phyloP scores from a whole-genome alignment of 2,888 invertebrate genomes.

The Brenthis ino region DNA sequence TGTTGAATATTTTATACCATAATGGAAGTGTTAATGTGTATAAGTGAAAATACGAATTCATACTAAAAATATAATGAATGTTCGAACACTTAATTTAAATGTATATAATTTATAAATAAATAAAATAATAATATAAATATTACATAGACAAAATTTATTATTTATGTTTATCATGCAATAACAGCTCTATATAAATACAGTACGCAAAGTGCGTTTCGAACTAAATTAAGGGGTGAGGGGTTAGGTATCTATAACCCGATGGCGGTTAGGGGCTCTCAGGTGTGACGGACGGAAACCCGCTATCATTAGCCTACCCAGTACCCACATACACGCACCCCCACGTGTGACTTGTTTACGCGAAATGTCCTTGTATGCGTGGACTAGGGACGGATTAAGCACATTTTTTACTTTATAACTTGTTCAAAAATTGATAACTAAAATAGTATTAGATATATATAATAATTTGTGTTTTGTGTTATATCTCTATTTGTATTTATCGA shows the following conservation, averaged over 20 bases:
- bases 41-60: too few species aligned
- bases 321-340: conserved; percentile 68
- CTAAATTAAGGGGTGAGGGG: conserved; percentile 69
- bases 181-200: conserved; percentile 51
- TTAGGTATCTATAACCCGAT: conserved; percentile 73
- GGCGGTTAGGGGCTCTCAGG: conserved; percentile 81
- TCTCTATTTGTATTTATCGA: too few species aligned
- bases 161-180: conserved; percentile 7
- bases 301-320: conserved; percentile 71
- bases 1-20: neutral
- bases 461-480: too few species aligned
- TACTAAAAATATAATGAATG: neutral
- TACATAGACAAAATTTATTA: neutral
- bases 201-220: conserved; percentile 56
- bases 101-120: neutral
- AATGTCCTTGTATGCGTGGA: conserved; percentile 52
- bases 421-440: neutral
- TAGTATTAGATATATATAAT: too few species aligned
- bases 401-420: conserved; percentile 45
- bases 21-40: too few species aligned
- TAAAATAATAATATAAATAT: neutral
- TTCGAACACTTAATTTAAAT: neutral
- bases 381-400: conserved; percentile 61
- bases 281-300: conserved; percentile 81
- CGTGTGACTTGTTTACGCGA: conserved; percentile 52